Conservation (phyloP, 2,888 invertebrate species). For the Lycaena phlaeas region DNA sequence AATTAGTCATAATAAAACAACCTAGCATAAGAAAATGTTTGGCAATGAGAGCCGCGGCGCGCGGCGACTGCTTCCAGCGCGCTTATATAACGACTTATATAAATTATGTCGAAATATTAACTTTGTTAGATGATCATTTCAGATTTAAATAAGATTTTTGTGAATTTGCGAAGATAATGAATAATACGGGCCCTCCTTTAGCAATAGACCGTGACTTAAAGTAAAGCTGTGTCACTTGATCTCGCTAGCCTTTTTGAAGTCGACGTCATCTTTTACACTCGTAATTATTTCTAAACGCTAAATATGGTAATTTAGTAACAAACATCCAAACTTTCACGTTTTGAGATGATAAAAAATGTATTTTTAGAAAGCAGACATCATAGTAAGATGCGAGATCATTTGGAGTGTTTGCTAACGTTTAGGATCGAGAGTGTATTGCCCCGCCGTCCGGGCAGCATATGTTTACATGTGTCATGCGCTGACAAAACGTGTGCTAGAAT, state of each 20-base stretch:
- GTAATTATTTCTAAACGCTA: no score
- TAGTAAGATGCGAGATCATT: neutral
- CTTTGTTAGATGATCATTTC: neutral
- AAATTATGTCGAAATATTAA: constrained; percentile 25
- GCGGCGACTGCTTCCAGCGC: constrained; percentile 38
- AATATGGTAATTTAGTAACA: no score
- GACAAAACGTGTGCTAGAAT: constrained; percentile 38
- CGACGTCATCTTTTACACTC: no score
- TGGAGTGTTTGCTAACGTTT: neutral
- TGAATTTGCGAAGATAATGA: no score
- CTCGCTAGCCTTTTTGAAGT: no score
- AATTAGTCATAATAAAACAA: constrained; percentile 5
- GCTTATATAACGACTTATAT: constrained; percentile 59
- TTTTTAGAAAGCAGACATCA: neutral
- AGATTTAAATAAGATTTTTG: neutral
- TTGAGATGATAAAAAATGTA: neutral
- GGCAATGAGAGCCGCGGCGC: constrained; percentile 21
- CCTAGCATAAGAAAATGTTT: constrained; percentile 7
- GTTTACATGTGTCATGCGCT: constrained; percentile 44
- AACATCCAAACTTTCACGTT: neutral
- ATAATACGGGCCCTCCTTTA: no score
- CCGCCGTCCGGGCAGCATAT: constrained; percentile 46
- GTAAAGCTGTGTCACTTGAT: no score
- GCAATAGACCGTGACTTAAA: no score
- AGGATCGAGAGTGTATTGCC: constrained; percentile 52